These are phyloP conservation scores for Apantesis nais DNA, from an alignment of 2,888 invertebrate genomes.

Conservation along the genomic window DNA sequence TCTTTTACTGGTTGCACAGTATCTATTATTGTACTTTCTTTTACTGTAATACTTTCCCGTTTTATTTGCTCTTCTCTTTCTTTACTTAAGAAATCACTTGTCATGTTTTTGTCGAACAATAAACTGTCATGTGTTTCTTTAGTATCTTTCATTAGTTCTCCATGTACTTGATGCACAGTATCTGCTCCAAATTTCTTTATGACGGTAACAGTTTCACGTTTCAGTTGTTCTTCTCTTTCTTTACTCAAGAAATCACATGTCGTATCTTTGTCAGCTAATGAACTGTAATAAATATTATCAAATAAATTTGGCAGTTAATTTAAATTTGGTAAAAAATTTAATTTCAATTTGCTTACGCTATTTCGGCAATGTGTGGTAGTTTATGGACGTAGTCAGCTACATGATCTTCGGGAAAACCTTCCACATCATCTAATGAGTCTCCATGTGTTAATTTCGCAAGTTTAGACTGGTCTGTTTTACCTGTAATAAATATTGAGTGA, in stretches of 20 bases:
- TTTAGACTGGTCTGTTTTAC: constrained; percentile 65
- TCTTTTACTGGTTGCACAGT: not conserved
- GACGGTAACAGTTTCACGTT: constrained; percentile 58
- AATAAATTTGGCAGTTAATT: not conserved
- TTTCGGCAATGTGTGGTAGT: constrained; percentile 80
- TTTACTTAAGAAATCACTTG: not conserved
- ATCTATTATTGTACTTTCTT: not conserved
- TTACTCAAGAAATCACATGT: constrained; percentile 55
- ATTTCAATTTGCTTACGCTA: constrained; percentile 62
- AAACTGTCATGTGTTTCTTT: not conserved
- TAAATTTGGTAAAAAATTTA: not conserved
- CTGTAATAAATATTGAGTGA: constrained; percentile 40
- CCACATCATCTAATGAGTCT: constrained; percentile 82
- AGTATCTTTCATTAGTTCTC: constrained; percentile 33
- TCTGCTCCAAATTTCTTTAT: constrained; percentile 20
- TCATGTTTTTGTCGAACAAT: constrained; percentile 4
- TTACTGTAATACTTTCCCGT: not conserved
- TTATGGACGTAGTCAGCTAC: constrained; percentile 77
- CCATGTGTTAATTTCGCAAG: constrained; percentile 74
- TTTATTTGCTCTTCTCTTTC: constrained; percentile 11
- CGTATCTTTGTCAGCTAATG: constrained; percentile 54
- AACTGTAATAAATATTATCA: constrained; percentile 51
- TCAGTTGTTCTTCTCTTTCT: constrained; percentile 74
- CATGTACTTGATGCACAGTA: constrained; percentile 34
- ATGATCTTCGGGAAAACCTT: constrained; percentile 83